Evolutionary conservation across 2,797 vertebrate species (phyloP), one percentile per base, ranked within the genome.

Genomic region (Lemur catta): DNA sequence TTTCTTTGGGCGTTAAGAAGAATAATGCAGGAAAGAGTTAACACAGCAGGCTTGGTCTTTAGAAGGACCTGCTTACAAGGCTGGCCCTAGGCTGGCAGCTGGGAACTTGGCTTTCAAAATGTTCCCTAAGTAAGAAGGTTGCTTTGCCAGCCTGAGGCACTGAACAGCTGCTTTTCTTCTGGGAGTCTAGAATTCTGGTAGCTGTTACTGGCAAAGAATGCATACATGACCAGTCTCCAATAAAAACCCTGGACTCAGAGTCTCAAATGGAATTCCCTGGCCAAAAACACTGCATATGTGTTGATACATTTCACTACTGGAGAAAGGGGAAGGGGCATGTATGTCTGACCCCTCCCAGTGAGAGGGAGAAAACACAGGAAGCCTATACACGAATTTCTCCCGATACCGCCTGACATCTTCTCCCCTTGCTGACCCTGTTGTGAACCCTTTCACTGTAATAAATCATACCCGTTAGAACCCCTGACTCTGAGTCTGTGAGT

Each of bases 81-180:
- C 41, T 69, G 57, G 41, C 65, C 46, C 52, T 18, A 88, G 57
- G 79, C 59, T 95, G 46, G 14, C 22, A 91, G 50, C 59, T 48
- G 7, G 59, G 55, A 93, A 67, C 43, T 46, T 80, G 89, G 46
- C 71, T 95, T 96, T n/a, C 89, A 57, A 95, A 94, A 85, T 3
- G 4, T 46, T 89, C 20, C 86, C 50, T 93, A 75, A 67, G 33
- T 78, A 71, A 75, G n/a, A 94, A 84, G n/a, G 17, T 12, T 84
- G 71, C 43, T 84, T 26, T 84, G 79, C 35, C 84, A 82, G 55
- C 74, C 76, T 24, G 7, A 28, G 67, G 43, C 48, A 95, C 67
- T 65, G 28, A 79, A 93, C 28, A 46, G 67, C 91, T 59, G 74
- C 79, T 90, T 93, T 84, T 81, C 69, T 75, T 87, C 26, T 50